Evolutionary conservation across 2,797 vertebrate species (phyloP).

Genomic region (Gymnocypris eckloni): DNA sequence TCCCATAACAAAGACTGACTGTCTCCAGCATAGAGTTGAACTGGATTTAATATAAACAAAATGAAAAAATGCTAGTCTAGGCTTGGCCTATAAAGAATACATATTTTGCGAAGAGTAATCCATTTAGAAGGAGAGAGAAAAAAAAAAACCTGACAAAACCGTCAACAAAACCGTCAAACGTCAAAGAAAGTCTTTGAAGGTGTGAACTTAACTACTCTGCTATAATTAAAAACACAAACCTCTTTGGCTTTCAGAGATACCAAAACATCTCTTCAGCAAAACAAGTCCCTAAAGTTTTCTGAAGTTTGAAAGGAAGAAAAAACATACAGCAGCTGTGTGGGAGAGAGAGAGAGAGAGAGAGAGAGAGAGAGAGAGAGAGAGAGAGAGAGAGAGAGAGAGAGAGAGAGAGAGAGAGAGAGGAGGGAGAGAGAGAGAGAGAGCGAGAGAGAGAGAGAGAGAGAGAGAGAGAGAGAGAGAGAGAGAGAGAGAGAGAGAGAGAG

Average conservation of each 20-base stretch:
- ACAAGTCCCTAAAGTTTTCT: conserved; percentile 26
- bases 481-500: no score
- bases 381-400: no score
- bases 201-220: neutral
- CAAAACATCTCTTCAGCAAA: conserved; percentile 2
- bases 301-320: conserved; percentile 4
- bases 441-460: no score
- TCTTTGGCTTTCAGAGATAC: conserved; percentile 4
- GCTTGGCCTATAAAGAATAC: neutral
- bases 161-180: neutral
- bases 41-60: conserved; percentile 21
- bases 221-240: conserved; percentile 38
- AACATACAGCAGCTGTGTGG: conserved; percentile 9
- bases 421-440: no score
- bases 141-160: neutral
- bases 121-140: neutral
- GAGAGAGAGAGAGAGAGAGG: no score
- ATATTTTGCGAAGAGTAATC: conserved; percentile 16
- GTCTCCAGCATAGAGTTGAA: conserved; percentile 13
- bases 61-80: conserved; percentile 14
- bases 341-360: neutral
- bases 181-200: conserved; percentile 27
- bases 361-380: neutral
- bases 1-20: conserved; percentile 30
- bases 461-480: no score